phyloP scores from a whole-genome alignment of 1,140 invertebrate species.

The Drosophila erecta region DNA sequence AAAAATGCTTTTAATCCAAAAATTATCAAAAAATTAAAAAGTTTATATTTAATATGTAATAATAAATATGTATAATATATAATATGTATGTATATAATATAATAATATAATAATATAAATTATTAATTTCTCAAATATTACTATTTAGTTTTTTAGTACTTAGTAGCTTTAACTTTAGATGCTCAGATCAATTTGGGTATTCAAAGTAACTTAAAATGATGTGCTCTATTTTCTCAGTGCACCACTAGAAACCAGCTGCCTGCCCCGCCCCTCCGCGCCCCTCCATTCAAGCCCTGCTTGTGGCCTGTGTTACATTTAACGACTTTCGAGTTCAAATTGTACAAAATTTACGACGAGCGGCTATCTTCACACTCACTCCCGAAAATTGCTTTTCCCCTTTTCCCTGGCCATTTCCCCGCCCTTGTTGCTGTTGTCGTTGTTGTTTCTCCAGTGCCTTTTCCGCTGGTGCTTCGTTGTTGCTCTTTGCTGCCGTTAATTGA shows the following conservation, averaged over 20 bases:
- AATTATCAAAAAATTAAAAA: no score
- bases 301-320: slow-evolving; percentile 76
- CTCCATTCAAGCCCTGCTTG: slow-evolving; percentile 7
- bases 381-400: slow-evolving; percentile 46
- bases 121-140: no score
- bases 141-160: no score
- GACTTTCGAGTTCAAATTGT: slow-evolving; percentile 82
- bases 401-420: slow-evolving; percentile 14
- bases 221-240: not conserved
- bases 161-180: no score
- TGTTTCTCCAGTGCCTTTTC: slow-evolving; percentile 18
- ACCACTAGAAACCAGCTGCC: slow-evolving; percentile 23
- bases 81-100: no score
- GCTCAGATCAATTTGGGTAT: no score
- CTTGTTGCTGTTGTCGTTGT: slow-evolving; percentile 28
- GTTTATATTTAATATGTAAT: no score
- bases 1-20: no score
- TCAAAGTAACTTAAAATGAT: no score
- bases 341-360: slow-evolving; percentile 72
- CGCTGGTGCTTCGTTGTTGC: slow-evolving; percentile 16
- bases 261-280: not conserved
- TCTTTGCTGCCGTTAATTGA: slow-evolving; percentile 51
- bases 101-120: no score
- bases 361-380: slow-evolving; percentile 66
- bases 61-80: no score